phyloP scores from a whole-genome alignment of 2,113 vertebrate genomes.

The Aptenodytes patagonicus region DNA sequence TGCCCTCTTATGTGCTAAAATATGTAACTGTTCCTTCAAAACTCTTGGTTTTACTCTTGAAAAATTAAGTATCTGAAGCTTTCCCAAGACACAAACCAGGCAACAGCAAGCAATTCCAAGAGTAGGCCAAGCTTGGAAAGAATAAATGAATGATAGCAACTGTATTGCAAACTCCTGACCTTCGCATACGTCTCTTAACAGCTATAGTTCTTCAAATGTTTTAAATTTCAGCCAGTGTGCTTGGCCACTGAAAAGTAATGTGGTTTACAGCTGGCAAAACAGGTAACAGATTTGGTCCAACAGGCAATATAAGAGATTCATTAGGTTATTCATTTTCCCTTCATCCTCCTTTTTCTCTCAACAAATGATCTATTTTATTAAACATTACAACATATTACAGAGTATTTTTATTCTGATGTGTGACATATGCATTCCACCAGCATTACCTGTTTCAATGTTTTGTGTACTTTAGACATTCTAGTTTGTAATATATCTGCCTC shows the following conservation, averaged over 20 bases:
- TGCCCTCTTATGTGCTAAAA: neutral
- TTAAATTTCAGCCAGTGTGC: neutral
- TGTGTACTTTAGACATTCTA: neutral
- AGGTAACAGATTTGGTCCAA: neutral
- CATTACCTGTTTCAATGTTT: neutral
- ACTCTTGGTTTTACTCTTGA: neutral
- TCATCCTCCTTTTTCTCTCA: neutral
- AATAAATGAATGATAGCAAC: neutral
- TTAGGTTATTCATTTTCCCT: neutral
- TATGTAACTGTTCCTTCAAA: neutral
- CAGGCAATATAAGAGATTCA: neutral
- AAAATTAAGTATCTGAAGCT: neutral
- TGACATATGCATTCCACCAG: neutral
- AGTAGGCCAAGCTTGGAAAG: neutral
- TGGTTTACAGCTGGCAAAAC: neutral
- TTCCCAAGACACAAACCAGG: neutral
- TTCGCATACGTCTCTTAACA: accelerated
- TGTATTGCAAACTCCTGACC: neutral
- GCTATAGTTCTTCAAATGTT: neutral
- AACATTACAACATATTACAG: neutral
- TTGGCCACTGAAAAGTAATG: neutral
- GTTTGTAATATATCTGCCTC: neutral
- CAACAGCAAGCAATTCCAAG: neutral
- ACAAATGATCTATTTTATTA: neutral
- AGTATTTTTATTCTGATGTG: neutral